Conservation (phyloP, 23 tunicate genomes). For the Halocynthia roretzi region DNA sequence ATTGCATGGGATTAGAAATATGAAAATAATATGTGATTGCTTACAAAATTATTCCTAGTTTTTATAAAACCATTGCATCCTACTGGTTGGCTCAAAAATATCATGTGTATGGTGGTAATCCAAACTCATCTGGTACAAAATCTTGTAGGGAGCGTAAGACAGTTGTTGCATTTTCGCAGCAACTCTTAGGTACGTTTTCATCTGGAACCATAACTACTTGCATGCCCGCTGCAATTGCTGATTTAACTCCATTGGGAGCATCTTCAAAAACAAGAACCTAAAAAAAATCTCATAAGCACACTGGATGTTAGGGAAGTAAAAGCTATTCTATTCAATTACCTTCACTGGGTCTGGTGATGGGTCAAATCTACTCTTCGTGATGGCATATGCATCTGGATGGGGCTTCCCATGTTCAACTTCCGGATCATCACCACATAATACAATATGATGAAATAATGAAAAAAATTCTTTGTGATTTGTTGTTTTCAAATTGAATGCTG, state of each 20-base stretch:
- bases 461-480: conserved; percentile 46
- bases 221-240: conserved; percentile 87
- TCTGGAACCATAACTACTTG: conserved; percentile 99
- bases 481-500: conserved; percentile 59
- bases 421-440: conserved; percentile 83
- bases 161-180: conserved; percentile 59
- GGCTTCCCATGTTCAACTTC: conserved; percentile 96
- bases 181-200: conserved; percentile 35
- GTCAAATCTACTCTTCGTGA: conserved; percentile 54
- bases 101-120: conserved; percentile 68
- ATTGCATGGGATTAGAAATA: too few species aligned
- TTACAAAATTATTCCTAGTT: too few species aligned
- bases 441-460: conserved; percentile 41
- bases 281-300: background rate
- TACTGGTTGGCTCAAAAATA: too few species aligned
- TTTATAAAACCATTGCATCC: too few species aligned
- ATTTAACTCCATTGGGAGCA: conserved; percentile 88
- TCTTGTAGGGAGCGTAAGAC: conserved; percentile 57
- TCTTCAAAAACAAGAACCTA: conserved; percentile 88
- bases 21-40: too few species aligned
- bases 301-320: background rate
- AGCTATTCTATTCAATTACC: background rate
- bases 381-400: conserved; percentile 78
- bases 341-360: conserved; percentile 39
- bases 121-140: conserved; percentile 78